These are phyloP conservation scores for Temnothorax rugatulus DNA, from an alignment of 2,888 invertebrate genomes.

Conservation along the genomic window DNA sequence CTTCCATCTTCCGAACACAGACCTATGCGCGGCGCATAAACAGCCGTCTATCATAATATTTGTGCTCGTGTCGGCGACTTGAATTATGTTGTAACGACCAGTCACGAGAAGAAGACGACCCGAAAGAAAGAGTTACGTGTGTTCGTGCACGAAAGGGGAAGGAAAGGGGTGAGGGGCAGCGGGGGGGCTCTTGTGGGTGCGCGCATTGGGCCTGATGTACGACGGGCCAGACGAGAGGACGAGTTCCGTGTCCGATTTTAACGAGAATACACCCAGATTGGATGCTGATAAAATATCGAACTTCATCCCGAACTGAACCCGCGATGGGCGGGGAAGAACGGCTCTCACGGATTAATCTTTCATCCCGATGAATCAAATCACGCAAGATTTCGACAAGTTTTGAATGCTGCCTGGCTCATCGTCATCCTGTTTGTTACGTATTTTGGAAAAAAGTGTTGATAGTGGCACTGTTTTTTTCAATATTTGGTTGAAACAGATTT, in stretches of 20 bases:
- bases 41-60: conserved; percentile 81
- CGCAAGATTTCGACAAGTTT: conserved; percentile 36
- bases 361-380: conserved; percentile 4
- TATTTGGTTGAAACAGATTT: not conserved
- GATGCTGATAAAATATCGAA: conserved; percentile 66
- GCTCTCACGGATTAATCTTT: conserved; percentile 35
- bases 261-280: conserved; percentile 73
- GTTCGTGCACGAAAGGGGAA: not conserved
- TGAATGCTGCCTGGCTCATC: not conserved
- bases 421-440: not conserved
- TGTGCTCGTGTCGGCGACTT: conserved; percentile 80
- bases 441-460: not conserved
- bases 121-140: conserved; percentile 42
- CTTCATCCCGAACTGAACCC: conserved; percentile 54
- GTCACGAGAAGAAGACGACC: conserved; percentile 57
- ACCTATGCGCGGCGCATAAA: conserved; percentile 57
- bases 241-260: conserved; percentile 72
- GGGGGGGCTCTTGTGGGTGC: conserved; percentile 21
- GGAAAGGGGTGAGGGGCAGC: not conserved
- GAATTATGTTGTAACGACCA: conserved; percentile 79
- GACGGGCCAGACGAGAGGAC: conserved; percentile 56
- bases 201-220: conserved; percentile 69
- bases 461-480: not conserved
- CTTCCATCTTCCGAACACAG: conserved; percentile 35
- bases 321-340: not conserved